phyloP scores from a whole-genome alignment of 2,113 vertebrate species.

The Epinephelus fuscoguttatus region DNA sequence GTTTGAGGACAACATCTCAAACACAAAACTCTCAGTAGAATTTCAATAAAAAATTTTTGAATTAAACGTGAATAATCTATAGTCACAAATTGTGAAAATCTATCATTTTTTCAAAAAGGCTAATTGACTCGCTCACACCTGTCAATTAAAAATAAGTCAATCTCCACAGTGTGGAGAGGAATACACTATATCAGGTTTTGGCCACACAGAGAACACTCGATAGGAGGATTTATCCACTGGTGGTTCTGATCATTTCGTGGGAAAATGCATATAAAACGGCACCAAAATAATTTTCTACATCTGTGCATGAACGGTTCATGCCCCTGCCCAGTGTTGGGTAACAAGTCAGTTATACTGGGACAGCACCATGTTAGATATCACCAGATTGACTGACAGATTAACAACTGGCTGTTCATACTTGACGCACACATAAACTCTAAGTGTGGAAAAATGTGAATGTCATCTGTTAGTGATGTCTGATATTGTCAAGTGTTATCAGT shows the following conservation, averaged over 20 bases:
- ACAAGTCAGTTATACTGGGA: not conserved
- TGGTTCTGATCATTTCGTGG: too few species aligned
- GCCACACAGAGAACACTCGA: too few species aligned
- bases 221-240: too few species aligned
- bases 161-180: too few species aligned
- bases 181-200: too few species aligned
- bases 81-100: not conserved
- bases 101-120: not conserved
- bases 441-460: not conserved
- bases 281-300: not conserved
- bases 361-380: not conserved
- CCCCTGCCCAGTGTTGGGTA: not conserved
- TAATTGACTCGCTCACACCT: too few species aligned
- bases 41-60: too few species aligned
- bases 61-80: not conserved
- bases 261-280: not conserved
- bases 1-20: not conserved
- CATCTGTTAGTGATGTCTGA: not conserved
- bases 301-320: not conserved
- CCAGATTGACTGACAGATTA: not conserved
- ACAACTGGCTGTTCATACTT: not conserved
- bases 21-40: not conserved
- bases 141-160: too few species aligned
- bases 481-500: not conserved
- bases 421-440: not conserved